Evolutionary conservation across 2,888 invertebrate species (phyloP), one percentile per base, ranked within the genome.

Genomic region (Biston stratarius): DNA sequence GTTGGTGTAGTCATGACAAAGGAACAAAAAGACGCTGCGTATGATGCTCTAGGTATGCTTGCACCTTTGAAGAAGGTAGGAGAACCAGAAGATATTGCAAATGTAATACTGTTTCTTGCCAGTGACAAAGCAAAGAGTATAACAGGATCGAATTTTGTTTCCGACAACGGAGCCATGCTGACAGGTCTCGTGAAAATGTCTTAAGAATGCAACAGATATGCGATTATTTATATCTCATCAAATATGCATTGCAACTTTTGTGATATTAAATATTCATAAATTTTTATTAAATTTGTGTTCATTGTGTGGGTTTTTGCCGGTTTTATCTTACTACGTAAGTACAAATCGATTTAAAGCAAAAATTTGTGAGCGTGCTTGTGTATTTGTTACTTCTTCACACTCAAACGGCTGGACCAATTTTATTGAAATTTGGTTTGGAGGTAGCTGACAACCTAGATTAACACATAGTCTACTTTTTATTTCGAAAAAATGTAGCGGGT

Each of bases 61-160:
- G 9, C 51, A 14, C 61, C 57, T 38, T 40, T 66, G 40, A 33
- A 48, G 12, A 53, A 45, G n/a, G 0, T 14, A 0, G 80, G 51
- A 12, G 77, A 81, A 0, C 61, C 79, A 0, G 74, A 76, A 36
- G 81, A 82, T 65, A 74, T 82, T 6, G 82, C 82, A 14, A 79
- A 83, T 36, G 34, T 80, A 7, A 71, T 80, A 11, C 49, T 76
- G 9, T 78, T 76, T 55, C 44, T 80, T 38, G 75, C 80, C 0
- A 79, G 80, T 56, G 78, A 81, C 6, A 79, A 77, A 64, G 79
- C 80, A 1, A 77, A 61, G 59, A 75, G 74, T n/a, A 74, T 81
- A 6, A 82, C 82, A 5, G 79, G 81, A 10, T 74, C 77, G 0
- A 14, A 56, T 2, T 69, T 33, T 40, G 58, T 73, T 10, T 67